Percentiles rank a stretch among this genome's conserved stretches.
phyloP scores from a whole-genome alignment of 2,888 invertebrate species.

The Meliscaeva auricollis region DNA sequence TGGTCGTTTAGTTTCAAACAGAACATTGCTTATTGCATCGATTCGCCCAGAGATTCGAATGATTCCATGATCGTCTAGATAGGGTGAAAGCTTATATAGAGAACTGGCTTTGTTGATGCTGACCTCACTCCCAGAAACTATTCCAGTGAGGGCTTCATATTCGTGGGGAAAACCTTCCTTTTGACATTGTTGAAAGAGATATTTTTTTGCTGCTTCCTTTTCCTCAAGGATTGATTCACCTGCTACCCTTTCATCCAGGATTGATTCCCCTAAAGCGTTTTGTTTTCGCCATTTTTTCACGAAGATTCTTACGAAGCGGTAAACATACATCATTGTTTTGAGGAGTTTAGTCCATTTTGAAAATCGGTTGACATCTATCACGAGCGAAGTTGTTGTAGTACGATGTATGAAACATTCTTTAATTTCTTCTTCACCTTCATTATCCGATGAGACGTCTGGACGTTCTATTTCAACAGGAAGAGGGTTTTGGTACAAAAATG shows the following conservation, averaged over 20 bases:
- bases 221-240: background rate
- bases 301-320: background rate
- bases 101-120: background rate
- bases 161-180: constrained; percentile 2
- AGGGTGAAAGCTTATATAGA: constrained; percentile 34
- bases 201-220: constrained; percentile 13
- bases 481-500: constrained; percentile 1
- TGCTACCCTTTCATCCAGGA: background rate
- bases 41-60: constrained; percentile 48
- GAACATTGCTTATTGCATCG: constrained; percentile 39
- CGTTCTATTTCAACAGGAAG: background rate
- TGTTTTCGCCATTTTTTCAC: background rate
- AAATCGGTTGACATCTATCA: background rate
- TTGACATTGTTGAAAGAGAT: constrained; percentile 28
- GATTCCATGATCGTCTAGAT: constrained; percentile 41
- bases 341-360: constrained; percentile 20
- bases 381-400: background rate
- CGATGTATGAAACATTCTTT: constrained; percentile 2
- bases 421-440: background rate
- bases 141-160: background rate
- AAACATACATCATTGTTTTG: background rate
- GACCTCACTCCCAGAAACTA: background rate
- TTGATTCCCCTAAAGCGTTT: no score
- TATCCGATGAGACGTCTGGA: background rate
- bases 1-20: constrained; percentile 45